Evolutionary conservation across 1,140 invertebrate species (phyloP).

Genomic region (Cyclargus thomasi): DNA sequence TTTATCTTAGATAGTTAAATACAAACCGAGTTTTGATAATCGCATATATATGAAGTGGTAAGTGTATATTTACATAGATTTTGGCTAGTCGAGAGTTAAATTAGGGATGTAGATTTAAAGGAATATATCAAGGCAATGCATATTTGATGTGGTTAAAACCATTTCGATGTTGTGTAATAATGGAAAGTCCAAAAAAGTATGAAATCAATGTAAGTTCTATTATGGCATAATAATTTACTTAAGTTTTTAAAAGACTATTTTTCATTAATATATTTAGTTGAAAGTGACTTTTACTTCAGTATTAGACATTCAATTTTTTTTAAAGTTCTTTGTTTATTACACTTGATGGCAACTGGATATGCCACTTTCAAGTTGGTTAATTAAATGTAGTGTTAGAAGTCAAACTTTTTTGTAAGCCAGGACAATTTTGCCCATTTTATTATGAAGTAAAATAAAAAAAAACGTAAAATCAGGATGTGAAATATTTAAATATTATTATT

Average conservation of each 20-base stretch:
- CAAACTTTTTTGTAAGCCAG: too few relatives aligned
- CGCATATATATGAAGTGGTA: background rate
- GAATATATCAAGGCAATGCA: background rate
- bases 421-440: too few relatives aligned
- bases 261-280: background rate
- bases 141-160: background rate
- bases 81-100: conserved; percentile 55
- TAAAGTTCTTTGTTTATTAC: too few relatives aligned
- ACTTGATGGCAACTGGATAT: too few relatives aligned
- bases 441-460: too few relatives aligned
- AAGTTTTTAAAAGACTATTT: conserved; percentile 21
- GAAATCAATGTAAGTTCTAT: background rate
- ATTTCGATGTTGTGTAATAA: background rate
- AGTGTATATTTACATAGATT: conserved; percentile 29
- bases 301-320: too few relatives aligned
- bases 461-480: too few relatives aligned
- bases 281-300: background rate
- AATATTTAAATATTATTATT: too few relatives aligned
- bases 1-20: conserved; percentile 49
- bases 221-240: conserved; percentile 23
- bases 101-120: conserved; percentile 23
- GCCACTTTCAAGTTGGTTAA: too few relatives aligned
- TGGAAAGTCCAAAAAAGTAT: background rate
- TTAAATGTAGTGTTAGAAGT: too few relatives aligned
- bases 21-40: conserved; percentile 17